Evolutionary conservation across 2,888 invertebrate genomes (phyloP).

Genomic region (Geophilus truncorum): DNA sequence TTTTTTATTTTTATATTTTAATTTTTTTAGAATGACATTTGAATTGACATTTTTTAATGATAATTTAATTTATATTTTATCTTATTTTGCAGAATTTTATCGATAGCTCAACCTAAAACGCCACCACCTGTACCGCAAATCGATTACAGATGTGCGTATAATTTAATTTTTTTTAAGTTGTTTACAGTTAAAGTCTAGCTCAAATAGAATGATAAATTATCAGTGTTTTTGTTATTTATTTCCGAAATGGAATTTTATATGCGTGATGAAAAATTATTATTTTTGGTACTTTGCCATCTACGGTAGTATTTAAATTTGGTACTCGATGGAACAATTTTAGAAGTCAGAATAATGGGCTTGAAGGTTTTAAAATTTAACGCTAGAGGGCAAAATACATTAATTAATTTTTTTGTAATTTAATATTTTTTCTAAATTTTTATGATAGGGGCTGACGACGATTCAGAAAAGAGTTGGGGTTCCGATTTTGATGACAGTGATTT

Average conservation of each 20-base stretch:
- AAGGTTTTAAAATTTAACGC: too few species aligned
- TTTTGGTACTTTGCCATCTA: too few species aligned
- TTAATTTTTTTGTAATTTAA: too few species aligned
- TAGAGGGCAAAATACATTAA: too few species aligned
- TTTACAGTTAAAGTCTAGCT: background rate
- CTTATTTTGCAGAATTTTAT: background rate
- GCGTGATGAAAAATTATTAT: too few species aligned
- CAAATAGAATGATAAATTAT: too few species aligned
- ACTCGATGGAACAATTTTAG: too few species aligned
- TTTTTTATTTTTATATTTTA: background rate
- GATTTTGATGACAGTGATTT: slow-evolving; percentile 40
- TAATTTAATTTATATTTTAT: background rate
- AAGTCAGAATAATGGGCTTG: too few species aligned
- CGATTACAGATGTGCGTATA: slow-evolving; percentile 11
- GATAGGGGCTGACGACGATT: slow-evolving; percentile 1
- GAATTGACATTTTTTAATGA: background rate
- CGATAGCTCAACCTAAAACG: background rate
- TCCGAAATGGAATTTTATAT: too few species aligned
- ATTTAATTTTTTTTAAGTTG: background rate
- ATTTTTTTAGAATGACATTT: background rate
- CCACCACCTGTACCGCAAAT: slow-evolving; percentile 22
- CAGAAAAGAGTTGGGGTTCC: slow-evolving; percentile 37
- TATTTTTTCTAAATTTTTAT: background rate
- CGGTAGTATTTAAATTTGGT: too few species aligned
- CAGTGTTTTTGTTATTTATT: too few species aligned